Conservation (phyloP, 2,888 invertebrate species). For the Cheilosia vulpina region DNA sequence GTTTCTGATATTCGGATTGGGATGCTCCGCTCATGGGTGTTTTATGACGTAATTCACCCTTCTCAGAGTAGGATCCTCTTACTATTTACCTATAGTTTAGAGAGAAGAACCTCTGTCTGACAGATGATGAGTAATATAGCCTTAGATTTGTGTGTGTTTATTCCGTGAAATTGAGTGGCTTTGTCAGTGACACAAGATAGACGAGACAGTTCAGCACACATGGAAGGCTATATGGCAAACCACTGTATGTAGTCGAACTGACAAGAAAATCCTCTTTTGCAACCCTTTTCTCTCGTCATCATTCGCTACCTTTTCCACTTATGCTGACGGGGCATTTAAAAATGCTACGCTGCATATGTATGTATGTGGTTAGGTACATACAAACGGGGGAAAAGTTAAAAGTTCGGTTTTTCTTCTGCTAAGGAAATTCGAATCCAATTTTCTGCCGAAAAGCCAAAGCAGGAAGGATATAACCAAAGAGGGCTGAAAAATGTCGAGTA, state of each 20-base stretch:
- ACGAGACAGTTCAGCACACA: constrained; percentile 44
- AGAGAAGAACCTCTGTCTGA: constrained; percentile 41
- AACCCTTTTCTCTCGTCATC: constrained; percentile 57
- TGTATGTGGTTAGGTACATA: background rate
- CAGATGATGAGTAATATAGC: constrained; percentile 64
- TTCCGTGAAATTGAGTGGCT: constrained; percentile 72
- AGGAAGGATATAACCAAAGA: constrained; percentile 59
- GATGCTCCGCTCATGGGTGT: constrained; percentile 36
- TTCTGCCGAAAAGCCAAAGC: constrained; percentile 54
- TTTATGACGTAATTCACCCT: constrained; percentile 47
- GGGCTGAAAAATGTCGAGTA: background rate
- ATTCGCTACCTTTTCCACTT: constrained; percentile 61
- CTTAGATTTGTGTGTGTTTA: constrained; percentile 69
- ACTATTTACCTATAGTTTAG: constrained; percentile 35
- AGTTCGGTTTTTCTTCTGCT: constrained; percentile 27
- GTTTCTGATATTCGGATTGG: background rate
- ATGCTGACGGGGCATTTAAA: constrained; percentile 73
- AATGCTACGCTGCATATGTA: constrained; percentile 30
- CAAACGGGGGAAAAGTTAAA: constrained; percentile 35
- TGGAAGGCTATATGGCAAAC: background rate
- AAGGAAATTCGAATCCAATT: constrained; percentile 73
- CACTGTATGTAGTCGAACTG: constrained; percentile 44
- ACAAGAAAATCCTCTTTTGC: constrained; percentile 71
- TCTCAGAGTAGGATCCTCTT: constrained; percentile 5
- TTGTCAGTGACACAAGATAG: constrained; percentile 62